These are phyloP conservation scores for Bacillus rossius DNA, from an alignment of 1,140 invertebrate genomes.

Conservation along the genomic window DNA sequence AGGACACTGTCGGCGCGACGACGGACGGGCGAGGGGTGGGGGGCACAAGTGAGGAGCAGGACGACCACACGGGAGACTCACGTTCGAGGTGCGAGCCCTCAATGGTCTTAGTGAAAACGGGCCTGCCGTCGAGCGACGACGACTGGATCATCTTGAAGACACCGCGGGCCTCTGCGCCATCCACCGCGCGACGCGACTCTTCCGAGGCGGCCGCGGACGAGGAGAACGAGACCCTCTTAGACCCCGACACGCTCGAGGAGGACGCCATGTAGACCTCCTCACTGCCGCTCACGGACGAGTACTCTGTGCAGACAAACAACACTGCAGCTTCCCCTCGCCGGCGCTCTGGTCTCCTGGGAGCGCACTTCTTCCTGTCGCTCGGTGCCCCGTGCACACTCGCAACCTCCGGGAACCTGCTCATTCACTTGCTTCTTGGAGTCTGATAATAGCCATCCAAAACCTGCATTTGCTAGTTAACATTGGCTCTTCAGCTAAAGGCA, in stretches of 20 bases:
- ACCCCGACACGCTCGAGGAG: background rate
- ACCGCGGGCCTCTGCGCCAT: conserved; percentile 2
- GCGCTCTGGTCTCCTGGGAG: no score
- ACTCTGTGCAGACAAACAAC: background rate
- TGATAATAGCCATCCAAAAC: no score
- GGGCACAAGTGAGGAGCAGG: no score
- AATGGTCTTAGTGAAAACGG: conserved; percentile 63
- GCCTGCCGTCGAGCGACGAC: conserved; percentile 29
- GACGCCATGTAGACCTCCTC: background rate
- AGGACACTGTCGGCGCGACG: no score
- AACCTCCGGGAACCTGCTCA: no score
- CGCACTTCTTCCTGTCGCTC: no score
- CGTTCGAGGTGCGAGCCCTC: conserved; percentile 70
- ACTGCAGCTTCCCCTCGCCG: background rate
- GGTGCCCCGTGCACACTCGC: no score
- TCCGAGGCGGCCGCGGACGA: background rate
- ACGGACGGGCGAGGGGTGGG: no score
- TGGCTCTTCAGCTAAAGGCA: no score
- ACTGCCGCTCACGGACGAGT: background rate
- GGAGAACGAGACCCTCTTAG: background rate
- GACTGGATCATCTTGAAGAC: conserved; percentile 35
- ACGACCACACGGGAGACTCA: no score
- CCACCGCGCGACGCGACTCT: background rate
- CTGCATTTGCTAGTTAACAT: no score
- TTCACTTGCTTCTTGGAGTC: no score